Evolutionary conservation across 2,113 vertebrate genomes (phyloP).

Genomic region (Syngnathus floridae): DNA sequence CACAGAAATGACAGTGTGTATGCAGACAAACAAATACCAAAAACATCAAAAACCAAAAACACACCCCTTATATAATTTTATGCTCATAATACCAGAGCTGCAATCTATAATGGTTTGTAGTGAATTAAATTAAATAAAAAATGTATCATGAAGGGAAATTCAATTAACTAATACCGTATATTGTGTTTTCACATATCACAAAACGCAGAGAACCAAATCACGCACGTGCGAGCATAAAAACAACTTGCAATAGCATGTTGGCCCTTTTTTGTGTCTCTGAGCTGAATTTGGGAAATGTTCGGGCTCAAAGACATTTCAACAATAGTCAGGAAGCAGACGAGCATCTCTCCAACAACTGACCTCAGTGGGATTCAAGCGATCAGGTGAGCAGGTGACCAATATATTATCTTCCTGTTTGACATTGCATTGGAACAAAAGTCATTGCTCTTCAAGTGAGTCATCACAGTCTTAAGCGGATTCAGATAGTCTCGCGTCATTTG

Average conservation of each 20-base stretch:
- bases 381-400: not conserved
- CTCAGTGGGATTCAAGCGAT: not conserved
- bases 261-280: not conserved
- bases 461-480: not conserved
- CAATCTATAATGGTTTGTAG: too few species aligned
- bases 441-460: not conserved
- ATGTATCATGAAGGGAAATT: too few species aligned
- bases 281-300: not conserved
- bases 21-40: not conserved
- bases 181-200: too few species aligned
- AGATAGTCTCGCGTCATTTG: slow-evolving; percentile 19
- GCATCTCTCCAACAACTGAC: not conserved
- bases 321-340: not conserved
- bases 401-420: not conserved
- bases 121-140: too few species aligned
- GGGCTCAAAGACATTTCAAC: not conserved
- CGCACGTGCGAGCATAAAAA: not conserved
- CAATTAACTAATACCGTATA: too few species aligned
- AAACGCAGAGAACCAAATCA: too few species aligned
- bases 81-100: too few species aligned
- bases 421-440: not conserved
- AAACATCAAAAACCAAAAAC: too few species aligned
- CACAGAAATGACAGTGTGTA: too few species aligned
- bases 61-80: too few species aligned
- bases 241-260: not conserved